These are phyloP conservation scores for Halcyon leucocephala DNA, from an alignment of 2,797 vertebrate genomes.

Conservation along the genomic window DNA sequence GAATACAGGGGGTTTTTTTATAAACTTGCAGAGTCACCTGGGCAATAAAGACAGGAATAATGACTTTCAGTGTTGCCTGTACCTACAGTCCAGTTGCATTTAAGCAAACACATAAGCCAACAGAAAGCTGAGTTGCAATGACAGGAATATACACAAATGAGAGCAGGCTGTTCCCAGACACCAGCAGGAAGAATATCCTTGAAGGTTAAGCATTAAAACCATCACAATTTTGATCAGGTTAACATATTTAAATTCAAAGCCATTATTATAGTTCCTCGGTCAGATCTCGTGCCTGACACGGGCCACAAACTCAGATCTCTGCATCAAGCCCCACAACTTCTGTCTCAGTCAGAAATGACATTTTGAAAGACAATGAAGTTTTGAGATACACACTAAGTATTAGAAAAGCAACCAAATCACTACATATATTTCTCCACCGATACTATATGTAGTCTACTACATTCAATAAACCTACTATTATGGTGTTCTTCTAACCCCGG, in stretches of 20 bases:
- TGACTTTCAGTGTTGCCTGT: neutral
- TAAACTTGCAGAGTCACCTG: neutral
- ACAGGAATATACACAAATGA: neutral
- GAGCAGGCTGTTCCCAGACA: neutral
- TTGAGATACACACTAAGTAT: neutral
- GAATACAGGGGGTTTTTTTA: neutral
- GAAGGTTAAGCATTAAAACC: neutral
- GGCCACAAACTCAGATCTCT: neutral
- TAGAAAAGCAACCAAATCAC: neutral
- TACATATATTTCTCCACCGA: neutral
- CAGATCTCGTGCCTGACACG: neutral
- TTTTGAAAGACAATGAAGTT: neutral
- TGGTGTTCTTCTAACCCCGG: fast-evolving
- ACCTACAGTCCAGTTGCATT: neutral
- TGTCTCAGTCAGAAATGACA: neutral
- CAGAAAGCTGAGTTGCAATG: neutral
- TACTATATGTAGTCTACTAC: neutral
- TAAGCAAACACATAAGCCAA: neutral
- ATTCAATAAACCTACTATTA: neutral
- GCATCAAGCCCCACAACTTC: neutral
- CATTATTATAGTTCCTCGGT: neutral
- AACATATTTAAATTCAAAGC: neutral
- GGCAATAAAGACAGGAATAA: neutral
- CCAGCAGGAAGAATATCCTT: neutral
- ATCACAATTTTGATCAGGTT: neutral